A percentile compares a stretch with the other conserved stretches of the same genome.
phyloP scores from a whole-genome alignment of 2,113 vertebrate species.

The Seriola rivoliana region DNA sequence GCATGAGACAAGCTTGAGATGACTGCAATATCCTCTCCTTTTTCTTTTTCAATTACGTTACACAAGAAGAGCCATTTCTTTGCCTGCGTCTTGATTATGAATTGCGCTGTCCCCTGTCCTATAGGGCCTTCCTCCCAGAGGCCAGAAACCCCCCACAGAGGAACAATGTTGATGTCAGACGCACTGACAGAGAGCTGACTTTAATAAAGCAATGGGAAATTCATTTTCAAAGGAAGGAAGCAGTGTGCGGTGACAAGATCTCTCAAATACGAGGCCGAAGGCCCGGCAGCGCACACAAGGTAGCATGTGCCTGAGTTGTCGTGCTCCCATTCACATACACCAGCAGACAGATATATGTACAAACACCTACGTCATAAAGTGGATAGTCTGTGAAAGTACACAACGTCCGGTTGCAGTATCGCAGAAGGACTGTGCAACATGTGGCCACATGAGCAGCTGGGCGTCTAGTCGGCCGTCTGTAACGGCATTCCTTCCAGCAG shows the following conservation, averaged over 20 bases:
- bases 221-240: conserved; percentile 57
- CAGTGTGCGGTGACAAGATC: conserved; percentile 30
- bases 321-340: not conserved
- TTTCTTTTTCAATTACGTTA: conserved; percentile 70
- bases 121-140: conserved; percentile 37
- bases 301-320: not conserved
- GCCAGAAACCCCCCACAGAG: conserved; percentile 23
- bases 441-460: conserved; percentile 53
- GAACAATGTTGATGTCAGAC: conserved; percentile 48
- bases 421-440: conserved; percentile 31
- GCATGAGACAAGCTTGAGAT: conserved; percentile 56
- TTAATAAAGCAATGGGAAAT: conserved; percentile 67
- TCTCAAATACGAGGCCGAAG: conserved; percentile 21
- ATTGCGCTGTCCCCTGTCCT: conserved; percentile 42
- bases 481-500: conserved; percentile 63
- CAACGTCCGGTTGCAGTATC: conserved; percentile 26
- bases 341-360: not conserved
- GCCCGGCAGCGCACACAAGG: not conserved
- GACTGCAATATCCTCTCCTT: conserved; percentile 55
- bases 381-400: conserved; percentile 30
- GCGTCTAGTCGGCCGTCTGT: conserved; percentile 29
- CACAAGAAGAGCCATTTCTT: conserved; percentile 62
- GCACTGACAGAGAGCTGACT: conserved; percentile 50
- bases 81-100: conserved; percentile 60
- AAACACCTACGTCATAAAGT: conserved; percentile 31